Conservation (phyloP, 2,797 vertebrate genomes). For the Chromobotia macracanthus region DNA sequence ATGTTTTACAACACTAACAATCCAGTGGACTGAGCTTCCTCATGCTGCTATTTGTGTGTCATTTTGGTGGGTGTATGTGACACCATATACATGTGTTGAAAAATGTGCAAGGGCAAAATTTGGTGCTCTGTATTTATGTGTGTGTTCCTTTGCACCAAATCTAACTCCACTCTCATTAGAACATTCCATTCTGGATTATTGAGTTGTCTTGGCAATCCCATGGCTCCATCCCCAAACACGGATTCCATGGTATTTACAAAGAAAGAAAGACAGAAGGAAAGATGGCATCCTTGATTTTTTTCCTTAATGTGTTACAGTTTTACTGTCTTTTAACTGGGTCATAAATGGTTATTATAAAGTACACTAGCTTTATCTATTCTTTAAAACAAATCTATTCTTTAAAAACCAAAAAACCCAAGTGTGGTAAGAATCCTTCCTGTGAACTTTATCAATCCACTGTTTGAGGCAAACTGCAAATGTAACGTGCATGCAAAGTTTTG, state of each 20-base stretch:
- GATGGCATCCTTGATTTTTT: constrained; percentile 64
- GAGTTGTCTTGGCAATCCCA: constrained; percentile 73
- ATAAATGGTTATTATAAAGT: constrained; percentile 53
- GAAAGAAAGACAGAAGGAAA: background rate
- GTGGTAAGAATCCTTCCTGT: constrained; percentile 40
- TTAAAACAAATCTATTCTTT: constrained; percentile 25
- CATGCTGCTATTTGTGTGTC: constrained; percentile 62
- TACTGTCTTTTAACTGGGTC: constrained; percentile 58
- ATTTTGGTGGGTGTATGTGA: constrained; percentile 43
- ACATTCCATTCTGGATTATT: constrained; percentile 76
- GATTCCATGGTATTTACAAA: constrained; percentile 67
- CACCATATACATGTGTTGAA: constrained; percentile 31
- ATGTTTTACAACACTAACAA: constrained; percentile 74
- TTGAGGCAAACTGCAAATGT: constrained; percentile 29
- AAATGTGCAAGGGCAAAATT: constrained; percentile 50
- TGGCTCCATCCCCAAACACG: constrained; percentile 76
- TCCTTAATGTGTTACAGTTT: constrained; percentile 65
- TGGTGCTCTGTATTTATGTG: constrained; percentile 51
- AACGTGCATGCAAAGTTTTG: constrained; percentile 33
- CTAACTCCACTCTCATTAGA: constrained; percentile 71
- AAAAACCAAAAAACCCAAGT: constrained; percentile 28
- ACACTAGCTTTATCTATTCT: constrained; percentile 25
- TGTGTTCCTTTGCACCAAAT: constrained; percentile 63
- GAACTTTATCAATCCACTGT: constrained; percentile 39
- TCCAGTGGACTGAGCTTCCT: constrained; percentile 72